Evolutionary conservation across 1,140 invertebrate species (phyloP).

Genomic region (Hylaeus volcanicus): DNA sequence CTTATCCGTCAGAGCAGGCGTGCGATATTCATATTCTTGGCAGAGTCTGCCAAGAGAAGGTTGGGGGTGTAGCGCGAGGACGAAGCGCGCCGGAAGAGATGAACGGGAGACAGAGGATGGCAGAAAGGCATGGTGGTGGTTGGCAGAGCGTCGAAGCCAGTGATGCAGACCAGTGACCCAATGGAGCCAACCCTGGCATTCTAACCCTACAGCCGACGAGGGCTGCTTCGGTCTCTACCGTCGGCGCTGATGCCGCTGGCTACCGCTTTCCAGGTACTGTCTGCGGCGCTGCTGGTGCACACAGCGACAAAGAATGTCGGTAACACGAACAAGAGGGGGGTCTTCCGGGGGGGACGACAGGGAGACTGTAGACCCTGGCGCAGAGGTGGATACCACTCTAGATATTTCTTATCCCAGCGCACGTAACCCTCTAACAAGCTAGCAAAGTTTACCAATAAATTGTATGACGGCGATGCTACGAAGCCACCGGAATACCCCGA

Average conservation of each 20-base stretch:
- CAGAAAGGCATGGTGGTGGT: conserved; percentile 52
- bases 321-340: conserved; percentile 40
- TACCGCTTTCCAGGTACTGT: conserved; percentile 38
- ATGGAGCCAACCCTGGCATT: conserved; percentile 74
- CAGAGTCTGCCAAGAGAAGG: conserved; percentile 49
- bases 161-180: conserved; percentile 77
- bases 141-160: conserved; percentile 73
- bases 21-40: conserved; percentile 73
- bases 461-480: conserved; percentile 74
- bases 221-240: conserved; percentile 34
- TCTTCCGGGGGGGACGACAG: not conserved
- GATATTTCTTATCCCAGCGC: conserved; percentile 79
- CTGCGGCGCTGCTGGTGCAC: conserved; percentile 42
- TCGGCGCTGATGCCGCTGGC: conserved; percentile 33
- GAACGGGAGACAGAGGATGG: conserved; percentile 37
- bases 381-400: conserved; percentile 56
- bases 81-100: conserved; percentile 30
- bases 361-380: not conserved
- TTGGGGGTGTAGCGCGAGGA: conserved; percentile 9
- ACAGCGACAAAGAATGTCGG: conserved; percentile 59
- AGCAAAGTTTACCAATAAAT: conserved; percentile 81
- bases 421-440: conserved; percentile 80
- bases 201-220: conserved; percentile 69
- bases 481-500: conserved; percentile 69
- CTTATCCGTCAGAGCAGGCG: not conserved